Conservation (phyloP, 1,140 invertebrate species). For the Aphelinus certus region DNA sequence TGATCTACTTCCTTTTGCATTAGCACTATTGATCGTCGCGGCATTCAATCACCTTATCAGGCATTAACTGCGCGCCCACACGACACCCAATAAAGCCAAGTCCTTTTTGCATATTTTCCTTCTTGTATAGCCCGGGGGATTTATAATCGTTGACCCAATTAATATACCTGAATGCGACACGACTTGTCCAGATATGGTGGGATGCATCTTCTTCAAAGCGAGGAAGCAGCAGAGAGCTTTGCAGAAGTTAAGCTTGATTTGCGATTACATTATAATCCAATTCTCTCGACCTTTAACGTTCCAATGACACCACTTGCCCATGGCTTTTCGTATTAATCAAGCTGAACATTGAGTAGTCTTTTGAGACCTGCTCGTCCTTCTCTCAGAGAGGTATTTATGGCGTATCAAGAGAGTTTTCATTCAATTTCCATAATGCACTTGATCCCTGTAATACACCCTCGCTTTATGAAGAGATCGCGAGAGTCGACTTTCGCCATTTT, state of each 20-base stretch:
- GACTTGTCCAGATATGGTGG: conserved; percentile 8
- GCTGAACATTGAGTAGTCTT: too few species aligned
- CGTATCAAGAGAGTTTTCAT: too few species aligned
- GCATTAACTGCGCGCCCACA: neutral
- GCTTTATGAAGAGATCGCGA: too few species aligned
- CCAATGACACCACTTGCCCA: neutral
- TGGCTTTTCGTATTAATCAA: neutral
- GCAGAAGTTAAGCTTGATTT: neutral
- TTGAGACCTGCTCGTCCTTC: too few species aligned
- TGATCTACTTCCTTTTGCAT: too few species aligned
- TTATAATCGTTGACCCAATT: conserved; percentile 52
- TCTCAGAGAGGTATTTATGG: too few species aligned
- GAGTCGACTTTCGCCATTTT: too few species aligned
- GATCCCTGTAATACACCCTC: too few species aligned
- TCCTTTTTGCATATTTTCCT: neutral
- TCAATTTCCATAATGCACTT: too few species aligned
- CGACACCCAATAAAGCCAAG: too few species aligned
- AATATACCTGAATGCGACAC: conserved; percentile 47
- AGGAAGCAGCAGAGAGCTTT: neutral
- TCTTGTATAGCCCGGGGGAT: conserved; percentile 35
- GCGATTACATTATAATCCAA: neutral
- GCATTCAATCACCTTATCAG: neutral
- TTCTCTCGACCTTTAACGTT: neutral
- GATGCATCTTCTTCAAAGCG: too few species aligned
- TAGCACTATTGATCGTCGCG: neutral